Evolutionary conservation across 2,113 vertebrate species (phyloP).

Genomic region (Serilophus lunatus): DNA sequence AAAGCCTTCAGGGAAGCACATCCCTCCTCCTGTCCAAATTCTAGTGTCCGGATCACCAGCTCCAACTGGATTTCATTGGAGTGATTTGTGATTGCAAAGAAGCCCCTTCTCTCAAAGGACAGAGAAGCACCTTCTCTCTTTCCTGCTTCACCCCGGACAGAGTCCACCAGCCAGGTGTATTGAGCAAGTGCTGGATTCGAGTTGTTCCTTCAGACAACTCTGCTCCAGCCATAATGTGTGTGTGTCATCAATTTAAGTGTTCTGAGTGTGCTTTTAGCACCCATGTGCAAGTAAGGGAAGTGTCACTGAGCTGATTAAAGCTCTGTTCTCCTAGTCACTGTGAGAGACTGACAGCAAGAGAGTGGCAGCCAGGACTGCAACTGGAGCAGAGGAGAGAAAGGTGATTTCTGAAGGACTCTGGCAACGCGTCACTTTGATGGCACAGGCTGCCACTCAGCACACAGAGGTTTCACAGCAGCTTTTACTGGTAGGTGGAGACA

Average conservation of each 20-base stretch:
- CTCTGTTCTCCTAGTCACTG: background rate
- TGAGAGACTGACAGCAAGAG: background rate
- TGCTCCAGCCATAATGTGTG: accelerated
- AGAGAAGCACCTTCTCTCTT: background rate
- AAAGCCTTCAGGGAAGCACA: background rate
- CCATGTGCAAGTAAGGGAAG: background rate
- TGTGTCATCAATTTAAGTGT: background rate
- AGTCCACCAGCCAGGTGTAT: background rate
- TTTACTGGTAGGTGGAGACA: background rate
- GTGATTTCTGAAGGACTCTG: background rate
- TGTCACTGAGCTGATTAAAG: background rate
- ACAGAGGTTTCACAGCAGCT: background rate
- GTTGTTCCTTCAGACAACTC: background rate
- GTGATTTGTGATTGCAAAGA: background rate
- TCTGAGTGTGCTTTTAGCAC: background rate
- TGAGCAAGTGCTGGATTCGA: background rate
- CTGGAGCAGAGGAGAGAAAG: background rate
- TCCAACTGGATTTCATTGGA: background rate
- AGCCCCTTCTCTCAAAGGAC: background rate
- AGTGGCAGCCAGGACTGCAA: background rate
- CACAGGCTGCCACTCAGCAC: background rate
- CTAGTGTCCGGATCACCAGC: background rate
- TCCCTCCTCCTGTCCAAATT: background rate
- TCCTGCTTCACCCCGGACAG: background rate
- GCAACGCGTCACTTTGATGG: background rate